These are phyloP conservation scores for Latrodectus hesperus DNA, from an alignment of 2,888 invertebrate species.

Conservation along the genomic window DNA sequence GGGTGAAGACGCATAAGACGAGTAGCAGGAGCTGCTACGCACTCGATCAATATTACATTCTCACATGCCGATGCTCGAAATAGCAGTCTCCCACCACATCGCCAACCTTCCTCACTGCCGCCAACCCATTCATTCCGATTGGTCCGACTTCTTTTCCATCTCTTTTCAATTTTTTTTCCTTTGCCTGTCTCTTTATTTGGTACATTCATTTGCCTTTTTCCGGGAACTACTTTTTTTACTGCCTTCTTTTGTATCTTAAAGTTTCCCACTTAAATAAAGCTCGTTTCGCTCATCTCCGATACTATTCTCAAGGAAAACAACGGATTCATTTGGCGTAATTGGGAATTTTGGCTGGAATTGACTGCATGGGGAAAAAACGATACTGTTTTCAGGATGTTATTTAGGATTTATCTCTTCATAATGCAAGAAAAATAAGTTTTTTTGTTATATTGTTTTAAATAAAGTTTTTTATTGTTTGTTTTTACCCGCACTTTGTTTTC, in stretches of 20 bases:
- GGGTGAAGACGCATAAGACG: conserved; percentile 16
- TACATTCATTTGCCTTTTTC: no score
- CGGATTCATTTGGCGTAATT: conserved; percentile 21
- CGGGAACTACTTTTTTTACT: neutral
- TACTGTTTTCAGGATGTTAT: neutral
- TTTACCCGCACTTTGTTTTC: no score
- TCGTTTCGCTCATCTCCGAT: neutral
- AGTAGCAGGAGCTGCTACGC: conserved; percentile 23
- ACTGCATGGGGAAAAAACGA: neutral
- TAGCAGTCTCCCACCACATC: conserved; percentile 28
- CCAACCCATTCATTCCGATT: conserved; percentile 1
- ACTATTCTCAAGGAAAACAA: conserved; percentile 22
- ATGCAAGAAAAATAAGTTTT: no score
- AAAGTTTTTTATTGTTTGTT: no score
- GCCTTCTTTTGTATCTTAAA: neutral
- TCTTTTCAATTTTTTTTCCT: neutral
- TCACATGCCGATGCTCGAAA: conserved; percentile 55
- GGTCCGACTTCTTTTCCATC: conserved; percentile 1
- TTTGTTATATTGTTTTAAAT: no score
- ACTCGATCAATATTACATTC: conserved; percentile 59
- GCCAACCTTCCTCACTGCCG: neutral
- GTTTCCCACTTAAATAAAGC: conserved; percentile 25
- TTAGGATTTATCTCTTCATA: neutral
- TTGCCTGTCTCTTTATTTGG: neutral
- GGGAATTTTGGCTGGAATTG: neutral